phyloP scores from a whole-genome alignment of 1,140 invertebrate genomes.

The Goniozus legneri region DNA sequence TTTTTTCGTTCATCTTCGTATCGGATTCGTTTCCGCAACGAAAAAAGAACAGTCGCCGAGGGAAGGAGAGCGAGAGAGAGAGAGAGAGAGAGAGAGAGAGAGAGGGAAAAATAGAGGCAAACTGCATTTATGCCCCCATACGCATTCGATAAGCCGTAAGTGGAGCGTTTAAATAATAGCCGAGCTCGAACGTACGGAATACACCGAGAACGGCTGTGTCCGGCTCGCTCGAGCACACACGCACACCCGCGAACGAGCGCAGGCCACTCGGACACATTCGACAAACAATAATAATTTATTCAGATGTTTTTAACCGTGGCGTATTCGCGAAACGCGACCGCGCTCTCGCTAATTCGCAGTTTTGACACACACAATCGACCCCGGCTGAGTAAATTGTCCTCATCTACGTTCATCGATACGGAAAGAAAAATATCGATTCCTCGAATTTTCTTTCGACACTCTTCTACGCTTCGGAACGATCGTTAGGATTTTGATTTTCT shows the following conservation, averaged over 20 bases:
- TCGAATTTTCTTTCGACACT: too few species aligned
- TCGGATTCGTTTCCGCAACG: too few species aligned
- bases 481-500: too few species aligned
- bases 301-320: slow-evolving; percentile 40
- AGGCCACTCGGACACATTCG: slow-evolving; percentile 41
- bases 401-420: too few species aligned
- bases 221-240: slow-evolving; percentile 4
- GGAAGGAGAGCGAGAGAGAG: too few species aligned
- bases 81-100: background rate
- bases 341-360: slow-evolving; percentile 23
- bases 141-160: slow-evolving; percentile 44
- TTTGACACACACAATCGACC: slow-evolving; percentile 12
- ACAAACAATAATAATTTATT: slow-evolving; percentile 51
- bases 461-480: too few species aligned
- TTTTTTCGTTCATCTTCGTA: too few species aligned
- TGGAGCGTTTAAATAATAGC: slow-evolving; percentile 41
- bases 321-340: slow-evolving; percentile 9
- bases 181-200: slow-evolving; percentile 3
- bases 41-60: too few species aligned
- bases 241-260: slow-evolving; percentile 4
- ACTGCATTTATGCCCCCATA: slow-evolving; percentile 36
- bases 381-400: slow-evolving; percentile 1
- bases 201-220: background rate
- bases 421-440: too few species aligned
- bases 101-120: slow-evolving; percentile 15